A percentile compares a stretch with the other conserved stretches of the same genome.
Conservation (phyloP, 2,888 invertebrate species). For the Microchrysa polita region DNA sequence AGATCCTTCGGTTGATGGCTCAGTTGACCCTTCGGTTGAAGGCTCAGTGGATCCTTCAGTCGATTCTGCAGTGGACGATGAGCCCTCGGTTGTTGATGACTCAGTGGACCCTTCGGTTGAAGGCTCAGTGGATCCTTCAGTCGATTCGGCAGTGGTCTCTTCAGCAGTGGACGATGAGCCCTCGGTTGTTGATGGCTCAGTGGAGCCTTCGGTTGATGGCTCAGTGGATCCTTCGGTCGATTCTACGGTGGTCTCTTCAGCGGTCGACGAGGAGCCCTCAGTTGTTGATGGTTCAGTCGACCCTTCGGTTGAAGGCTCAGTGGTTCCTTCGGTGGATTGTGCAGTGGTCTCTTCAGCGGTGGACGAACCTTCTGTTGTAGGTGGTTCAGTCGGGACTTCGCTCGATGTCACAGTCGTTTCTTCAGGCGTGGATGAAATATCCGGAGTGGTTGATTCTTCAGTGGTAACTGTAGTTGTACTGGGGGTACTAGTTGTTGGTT, state of each 20-base stretch:
- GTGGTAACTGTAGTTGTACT: not conserved
- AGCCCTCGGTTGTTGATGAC: not conserved
- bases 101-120: not conserved
- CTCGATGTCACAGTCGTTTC: not conserved
- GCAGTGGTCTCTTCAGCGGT: not conserved
- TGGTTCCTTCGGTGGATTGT: not conserved
- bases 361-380: slow-evolving; percentile 1
- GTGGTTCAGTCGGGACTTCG: not conserved
- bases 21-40: not conserved
- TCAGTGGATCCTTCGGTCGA: slow-evolving; percentile 12
- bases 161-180: not conserved
- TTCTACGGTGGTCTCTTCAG: not conserved
- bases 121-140: not conserved
- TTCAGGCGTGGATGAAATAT: not conserved
- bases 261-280: not conserved
- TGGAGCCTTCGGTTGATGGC: not conserved
- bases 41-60: not conserved
- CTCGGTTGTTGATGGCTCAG: not conserved
- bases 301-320: not conserved
- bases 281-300: not conserved
- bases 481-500: not conserved
- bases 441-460: slow-evolving; percentile 1
- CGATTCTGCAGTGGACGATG: not conserved
- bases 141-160: not conserved
- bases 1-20: not conserved